Base-by-base conservation (phyloP, 53 echinoderm and acorn worm genomes). In the Holothuria scabra region DNA sequence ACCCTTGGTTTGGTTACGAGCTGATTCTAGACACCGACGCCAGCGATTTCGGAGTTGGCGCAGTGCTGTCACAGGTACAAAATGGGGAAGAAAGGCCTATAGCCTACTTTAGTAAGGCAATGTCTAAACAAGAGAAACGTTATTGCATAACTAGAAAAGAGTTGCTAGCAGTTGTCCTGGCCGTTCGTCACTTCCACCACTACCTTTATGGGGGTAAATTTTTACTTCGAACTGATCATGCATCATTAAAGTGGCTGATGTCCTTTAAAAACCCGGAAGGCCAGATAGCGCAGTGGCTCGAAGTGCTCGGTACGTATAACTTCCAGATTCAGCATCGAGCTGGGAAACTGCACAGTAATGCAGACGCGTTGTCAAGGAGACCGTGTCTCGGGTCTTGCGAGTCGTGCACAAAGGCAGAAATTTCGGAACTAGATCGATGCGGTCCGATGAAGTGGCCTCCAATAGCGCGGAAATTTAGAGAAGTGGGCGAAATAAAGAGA, bases 131-230 rank as follows among this genome's bases (percentile, higher is more conserved):
- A 33, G 72, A 71, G 41, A 23, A 23, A 32, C 52, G 31, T 23
- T 78, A 78, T 37, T 78, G 78, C 44, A 41, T 71, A 13, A 71
- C 72, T 35, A 71, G 72, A 29, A 71, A 71, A 41, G 72, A 71
- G 38, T 21, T 71, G 1, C 72, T 71, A 41, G 72, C 72, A 38
- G 31, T 30, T 32, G 38, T 71, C 3, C 34, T 16, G 10, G 33
- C 23, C 31, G 34, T 71, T 23, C 12, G 34, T 23, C 72, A 71
- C 23, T 71, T 38, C 20, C 72, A 21, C 33, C 72, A 71, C 16
- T 71, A 71, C 22, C 72, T 71, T 18, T 71, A 71, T n/a, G 72
- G 72, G 12, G 34, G 72, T 23, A 32, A 71, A 7, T 32, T 71
- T 32, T 9, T 37, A 32, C 22, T 71, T 41, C 32, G 72, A 12